phyloP scores from a whole-genome alignment of 1,140 invertebrate species.

The Apis dorsata region DNA sequence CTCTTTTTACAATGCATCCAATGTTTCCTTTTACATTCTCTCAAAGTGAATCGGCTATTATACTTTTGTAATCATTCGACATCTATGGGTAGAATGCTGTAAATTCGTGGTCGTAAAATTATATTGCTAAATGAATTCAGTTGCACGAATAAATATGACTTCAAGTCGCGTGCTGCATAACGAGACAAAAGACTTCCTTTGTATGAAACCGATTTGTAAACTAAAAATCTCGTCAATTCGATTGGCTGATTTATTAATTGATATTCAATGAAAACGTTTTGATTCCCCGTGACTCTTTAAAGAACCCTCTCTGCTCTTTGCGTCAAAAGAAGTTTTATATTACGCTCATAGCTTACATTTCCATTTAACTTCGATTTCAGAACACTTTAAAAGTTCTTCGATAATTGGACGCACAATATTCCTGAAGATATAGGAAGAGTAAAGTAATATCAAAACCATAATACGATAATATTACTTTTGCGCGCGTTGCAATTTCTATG shows the following conservation, averaged over 20 bases:
- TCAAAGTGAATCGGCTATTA: neutral
- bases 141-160: conserved; percentile 42
- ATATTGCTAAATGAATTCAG: conserved; percentile 43
- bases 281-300: conserved; percentile 44
- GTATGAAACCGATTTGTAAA: conserved; percentile 55
- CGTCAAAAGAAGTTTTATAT: conserved; percentile 50
- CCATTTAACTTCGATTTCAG: conserved; percentile 55
- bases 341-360: conserved; percentile 54
- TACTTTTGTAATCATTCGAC: neutral
- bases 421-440: neutral
- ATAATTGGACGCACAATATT: conserved; percentile 47
- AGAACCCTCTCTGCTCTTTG: neutral
- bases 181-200: conserved; percentile 68
- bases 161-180: conserved; percentile 24
- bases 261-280: conserved; percentile 48
- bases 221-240: conserved; percentile 52
- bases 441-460: conserved; percentile 3
- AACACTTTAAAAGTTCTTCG: conserved; percentile 23
- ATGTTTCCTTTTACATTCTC: conserved; percentile 2
- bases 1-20: neutral
- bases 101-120: neutral
- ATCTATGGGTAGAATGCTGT: conserved; percentile 3
- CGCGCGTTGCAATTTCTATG: conserved; percentile 33
- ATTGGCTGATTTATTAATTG: conserved; percentile 61
- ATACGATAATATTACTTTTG: conserved; percentile 1